Evolutionary conservation across 2,888 invertebrate species (phyloP).

Genomic region (Eulithis testata): DNA sequence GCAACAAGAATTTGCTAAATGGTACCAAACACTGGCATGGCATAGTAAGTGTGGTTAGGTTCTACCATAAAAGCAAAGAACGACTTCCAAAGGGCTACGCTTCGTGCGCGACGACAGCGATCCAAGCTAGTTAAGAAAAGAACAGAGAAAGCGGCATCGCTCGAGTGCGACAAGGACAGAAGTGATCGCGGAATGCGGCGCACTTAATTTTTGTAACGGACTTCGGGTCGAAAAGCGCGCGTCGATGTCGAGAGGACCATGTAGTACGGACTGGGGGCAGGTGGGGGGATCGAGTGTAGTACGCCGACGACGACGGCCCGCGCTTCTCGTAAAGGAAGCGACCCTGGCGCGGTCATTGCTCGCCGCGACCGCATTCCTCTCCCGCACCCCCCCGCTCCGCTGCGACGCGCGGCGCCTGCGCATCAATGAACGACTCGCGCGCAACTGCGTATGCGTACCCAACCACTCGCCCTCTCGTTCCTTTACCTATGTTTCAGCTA

Average conservation of each 20-base stretch:
- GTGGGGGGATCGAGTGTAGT: slow-evolving; percentile 69
- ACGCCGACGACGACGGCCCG: slow-evolving; percentile 76
- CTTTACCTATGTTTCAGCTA: slow-evolving; percentile 44
- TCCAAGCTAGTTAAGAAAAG: slow-evolving; percentile 40
- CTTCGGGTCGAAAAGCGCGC: slow-evolving; percentile 80
- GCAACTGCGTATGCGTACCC: slow-evolving; percentile 61
- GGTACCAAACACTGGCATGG: neutral
- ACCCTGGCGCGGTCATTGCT: slow-evolving; percentile 85
- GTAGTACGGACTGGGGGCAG: slow-evolving; percentile 68
- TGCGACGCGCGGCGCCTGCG: slow-evolving; percentile 66
- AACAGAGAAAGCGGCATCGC: slow-evolving; percentile 40
- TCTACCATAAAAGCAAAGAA: slow-evolving; percentile 14
- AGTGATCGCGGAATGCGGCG: slow-evolving; percentile 79
- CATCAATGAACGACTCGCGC: slow-evolving; percentile 83
- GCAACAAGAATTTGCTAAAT: neutral
- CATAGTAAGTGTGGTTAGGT: neutral
- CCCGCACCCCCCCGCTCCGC: slow-evolving; percentile 63
- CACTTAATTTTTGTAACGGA: slow-evolving; percentile 84
- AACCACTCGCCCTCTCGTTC: slow-evolving; percentile 67
- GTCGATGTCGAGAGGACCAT: slow-evolving; percentile 69
- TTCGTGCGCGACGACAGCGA: slow-evolving; percentile 33
- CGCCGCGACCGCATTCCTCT: slow-evolving; percentile 82
- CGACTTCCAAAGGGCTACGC: slow-evolving; percentile 6
- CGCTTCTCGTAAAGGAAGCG: slow-evolving; percentile 84
- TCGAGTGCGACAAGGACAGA: slow-evolving; percentile 65